Evolutionary conservation across 2,113 vertebrate species (phyloP).

Genomic region (Grammomys surdaster): DNA sequence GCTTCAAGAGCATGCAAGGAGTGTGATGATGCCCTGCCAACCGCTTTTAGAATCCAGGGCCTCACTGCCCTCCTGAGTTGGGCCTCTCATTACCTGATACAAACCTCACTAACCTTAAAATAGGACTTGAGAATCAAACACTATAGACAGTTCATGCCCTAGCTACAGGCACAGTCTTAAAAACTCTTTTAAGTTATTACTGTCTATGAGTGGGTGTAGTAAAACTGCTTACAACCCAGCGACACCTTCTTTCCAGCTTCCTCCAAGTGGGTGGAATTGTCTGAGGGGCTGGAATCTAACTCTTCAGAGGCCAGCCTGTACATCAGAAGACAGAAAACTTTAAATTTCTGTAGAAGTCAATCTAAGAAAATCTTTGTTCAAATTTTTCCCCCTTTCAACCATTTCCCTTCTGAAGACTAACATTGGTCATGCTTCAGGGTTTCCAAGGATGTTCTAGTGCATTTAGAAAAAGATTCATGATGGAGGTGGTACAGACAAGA

Average conservation of each 20-base stretch:
- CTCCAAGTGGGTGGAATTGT: not conserved
- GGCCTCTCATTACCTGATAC: not conserved
- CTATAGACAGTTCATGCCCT: not conserved
- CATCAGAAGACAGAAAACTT: slow-evolving; percentile 5
- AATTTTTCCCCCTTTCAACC: not conserved
- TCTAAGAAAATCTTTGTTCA: slow-evolving; percentile 27
- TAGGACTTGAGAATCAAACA: not conserved
- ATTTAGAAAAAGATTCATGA: not conserved
- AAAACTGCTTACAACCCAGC: not conserved
- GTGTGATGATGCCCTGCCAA: not conserved
- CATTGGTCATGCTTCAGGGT: not conserved
- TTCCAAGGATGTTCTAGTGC: not conserved
- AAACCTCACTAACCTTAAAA: not conserved
- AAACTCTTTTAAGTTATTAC: not conserved
- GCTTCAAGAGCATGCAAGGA: not conserved
- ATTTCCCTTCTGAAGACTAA: not conserved
- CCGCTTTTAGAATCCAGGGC: not conserved
- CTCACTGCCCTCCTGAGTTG: not conserved
- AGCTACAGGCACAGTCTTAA: not conserved
- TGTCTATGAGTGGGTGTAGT: not conserved
- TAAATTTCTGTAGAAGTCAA: not conserved
- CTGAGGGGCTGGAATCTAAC: slow-evolving; percentile 35
- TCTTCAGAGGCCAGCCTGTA: not conserved
- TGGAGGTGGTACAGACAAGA: not conserved
- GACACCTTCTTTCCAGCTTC: slow-evolving; percentile 5